Percentiles rank a stretch among this genome's conserved stretches.
phyloP scores from a whole-genome alignment of 2,888 invertebrate genomes.

The Leucophenga montana region DNA sequence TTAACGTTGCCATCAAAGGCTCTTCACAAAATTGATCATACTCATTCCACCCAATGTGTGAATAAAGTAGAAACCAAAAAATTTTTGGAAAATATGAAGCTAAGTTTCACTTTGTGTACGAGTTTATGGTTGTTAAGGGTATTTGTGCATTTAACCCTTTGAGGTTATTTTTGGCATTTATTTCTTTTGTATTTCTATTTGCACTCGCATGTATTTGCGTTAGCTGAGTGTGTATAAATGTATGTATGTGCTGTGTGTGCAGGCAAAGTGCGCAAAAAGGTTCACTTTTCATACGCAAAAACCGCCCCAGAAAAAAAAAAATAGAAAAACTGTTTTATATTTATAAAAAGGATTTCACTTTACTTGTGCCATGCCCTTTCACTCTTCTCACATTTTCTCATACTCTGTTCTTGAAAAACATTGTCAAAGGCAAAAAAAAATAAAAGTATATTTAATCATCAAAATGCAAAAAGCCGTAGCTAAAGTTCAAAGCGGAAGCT shows the following conservation, averaged over 20 bases:
- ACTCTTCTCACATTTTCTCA: background rate
- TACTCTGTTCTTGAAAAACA: background rate
- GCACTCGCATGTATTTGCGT: slow-evolving; percentile 30
- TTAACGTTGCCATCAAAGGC: slow-evolving; percentile 41
- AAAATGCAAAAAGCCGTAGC: slow-evolving; percentile 18
- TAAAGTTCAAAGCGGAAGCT: background rate
- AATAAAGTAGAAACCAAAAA: background rate
- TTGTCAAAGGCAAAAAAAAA: background rate
- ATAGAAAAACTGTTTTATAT: background rate
- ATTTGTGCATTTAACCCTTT: slow-evolving; percentile 65
- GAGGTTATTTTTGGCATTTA: slow-evolving; percentile 52
- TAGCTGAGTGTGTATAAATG: slow-evolving; percentile 23
- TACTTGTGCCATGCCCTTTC: slow-evolving; percentile 1
- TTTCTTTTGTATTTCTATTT: slow-evolving; percentile 60
- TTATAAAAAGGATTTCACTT: slow-evolving; percentile 23
- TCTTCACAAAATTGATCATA: slow-evolving; percentile 12
- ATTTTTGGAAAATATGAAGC: slow-evolving; percentile 4
- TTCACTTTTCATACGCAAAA: slow-evolving; percentile 25
- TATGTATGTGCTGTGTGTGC: slow-evolving; percentile 27
- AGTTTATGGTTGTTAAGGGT: slow-evolving; percentile 35
- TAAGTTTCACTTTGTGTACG: slow-evolving; percentile 22
- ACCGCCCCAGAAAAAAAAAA: slow-evolving; percentile 7
- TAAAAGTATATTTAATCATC: slow-evolving; percentile 22
- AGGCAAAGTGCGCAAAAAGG: slow-evolving; percentile 25
- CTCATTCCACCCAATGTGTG: slow-evolving; percentile 39